These are phyloP conservation scores for Thermophis baileyi DNA, from an alignment of 2,113 vertebrate species.

Conservation along the genomic window DNA sequence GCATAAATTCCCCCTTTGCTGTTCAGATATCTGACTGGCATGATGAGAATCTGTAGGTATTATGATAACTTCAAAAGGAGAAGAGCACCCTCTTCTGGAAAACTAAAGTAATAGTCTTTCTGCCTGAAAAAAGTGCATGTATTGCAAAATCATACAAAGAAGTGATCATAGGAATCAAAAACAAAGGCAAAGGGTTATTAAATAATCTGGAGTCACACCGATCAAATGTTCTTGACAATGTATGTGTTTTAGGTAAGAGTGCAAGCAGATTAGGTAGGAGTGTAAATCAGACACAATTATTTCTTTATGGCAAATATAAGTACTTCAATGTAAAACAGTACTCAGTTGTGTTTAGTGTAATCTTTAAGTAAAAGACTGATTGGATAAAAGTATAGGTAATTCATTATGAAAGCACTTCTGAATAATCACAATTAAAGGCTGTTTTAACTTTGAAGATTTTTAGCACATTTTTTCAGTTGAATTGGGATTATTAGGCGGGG, in stretches of 20 bases:
- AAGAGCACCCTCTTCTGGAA: conserved; percentile 19
- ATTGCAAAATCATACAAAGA: background rate
- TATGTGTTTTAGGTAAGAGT: background rate
- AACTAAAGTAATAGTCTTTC: background rate
- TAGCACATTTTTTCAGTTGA: too few relatives aligned
- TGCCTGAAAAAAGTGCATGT: background rate
- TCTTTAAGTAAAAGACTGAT: background rate
- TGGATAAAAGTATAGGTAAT: background rate
- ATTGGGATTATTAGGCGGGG: background rate
- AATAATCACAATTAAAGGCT: background rate
- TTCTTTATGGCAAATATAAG: background rate
- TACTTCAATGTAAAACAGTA: background rate
- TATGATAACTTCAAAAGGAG: background rate
- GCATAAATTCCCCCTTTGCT: background rate
- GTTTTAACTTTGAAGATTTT: background rate
- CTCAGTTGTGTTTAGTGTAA: background rate
- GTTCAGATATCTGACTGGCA: background rate
- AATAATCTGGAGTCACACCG: background rate
- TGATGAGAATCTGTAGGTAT: background rate
- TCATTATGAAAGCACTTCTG: background rate
- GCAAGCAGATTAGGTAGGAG: background rate
- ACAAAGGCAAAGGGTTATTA: background rate
- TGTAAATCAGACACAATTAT: background rate
- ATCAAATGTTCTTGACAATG: background rate
- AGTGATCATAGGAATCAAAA: background rate